Evolutionary conservation across 2,113 vertebrate species (phyloP), one percentile per base, ranked within the genome.

Genomic region (Megaceryle torquata): DNA sequence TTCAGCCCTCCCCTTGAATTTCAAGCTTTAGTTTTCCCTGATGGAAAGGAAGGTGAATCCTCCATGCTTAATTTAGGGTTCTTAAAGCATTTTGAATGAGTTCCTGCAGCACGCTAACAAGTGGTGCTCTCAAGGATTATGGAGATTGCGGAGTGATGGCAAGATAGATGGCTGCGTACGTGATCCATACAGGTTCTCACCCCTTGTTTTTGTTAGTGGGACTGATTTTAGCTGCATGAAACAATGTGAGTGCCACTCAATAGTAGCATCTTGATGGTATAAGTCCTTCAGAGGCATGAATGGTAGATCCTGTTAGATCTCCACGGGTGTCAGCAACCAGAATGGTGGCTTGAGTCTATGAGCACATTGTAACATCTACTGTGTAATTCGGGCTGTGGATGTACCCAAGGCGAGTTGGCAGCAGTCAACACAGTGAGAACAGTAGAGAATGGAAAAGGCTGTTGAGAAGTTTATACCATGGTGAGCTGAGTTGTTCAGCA

Each of bases 1-100:
- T 84, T 56, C 78, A 89, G 95, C 88, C 95, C 96, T 95, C 96
- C 91, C 96, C 96, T 93, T 94, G 83, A 92, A 96, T 96, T 93
- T 97, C 88, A 89, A 69, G 46, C 88, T 96, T 93, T 94, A 96
- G 35, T 95, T 95, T 93, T 82, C 37, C 77, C 95, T 91, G 81
- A 74, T 93, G 88, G 95, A 96, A 95, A 46, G 74, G 86, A 86
- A 91, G 83, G 92, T 89, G 95, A 91, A 91, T 79, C 67, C 29
- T 93, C 88, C 88, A 20, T 71, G 74, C 59, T 94, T 91, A 88
- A 88, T 89, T 90, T 80, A 61, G 67, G 77, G 88, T 65, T 96
- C 91, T 94, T 93, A 82, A 92, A 93, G 88, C 74, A 67, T 95
- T 93, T 95, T 84, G 93, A 95, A 91, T 92, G 74, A 91, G 70